These are phyloP conservation scores for Pelobates cultripes DNA, from an alignment of 2,797 vertebrate species.

Conservation along the genomic window DNA sequence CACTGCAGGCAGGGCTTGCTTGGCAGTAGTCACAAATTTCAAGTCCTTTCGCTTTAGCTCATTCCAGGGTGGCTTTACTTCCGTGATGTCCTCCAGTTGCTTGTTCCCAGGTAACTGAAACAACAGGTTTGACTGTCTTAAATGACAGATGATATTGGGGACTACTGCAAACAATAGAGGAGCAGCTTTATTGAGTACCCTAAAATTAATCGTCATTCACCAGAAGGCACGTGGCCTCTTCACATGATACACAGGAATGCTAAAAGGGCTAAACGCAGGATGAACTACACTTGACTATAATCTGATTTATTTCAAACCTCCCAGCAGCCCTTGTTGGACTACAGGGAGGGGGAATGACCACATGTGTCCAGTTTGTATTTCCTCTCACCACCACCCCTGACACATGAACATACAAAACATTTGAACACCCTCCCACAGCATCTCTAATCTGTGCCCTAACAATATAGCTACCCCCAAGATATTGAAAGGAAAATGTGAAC, in stretches of 20 bases:
- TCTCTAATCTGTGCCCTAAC: background rate
- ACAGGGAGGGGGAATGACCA: too few relatives aligned
- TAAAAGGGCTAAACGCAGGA: background rate
- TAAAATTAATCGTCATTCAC: background rate
- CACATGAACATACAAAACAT: background rate
- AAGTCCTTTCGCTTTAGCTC: too few relatives aligned
- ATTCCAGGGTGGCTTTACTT: too few relatives aligned
- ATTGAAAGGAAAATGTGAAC: background rate
- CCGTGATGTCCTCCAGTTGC: too few relatives aligned
- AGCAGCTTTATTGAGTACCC: background rate
- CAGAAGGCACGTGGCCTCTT: background rate
- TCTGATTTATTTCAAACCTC: background rate
- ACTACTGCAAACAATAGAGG: background rate
- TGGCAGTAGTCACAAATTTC: too few relatives aligned
- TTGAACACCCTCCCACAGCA: background rate
- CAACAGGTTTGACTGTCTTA: background rate
- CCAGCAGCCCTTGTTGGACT: background rate
- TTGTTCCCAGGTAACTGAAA: too few relatives aligned
- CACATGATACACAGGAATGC: background rate
- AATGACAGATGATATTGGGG: background rate
- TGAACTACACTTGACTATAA: background rate
- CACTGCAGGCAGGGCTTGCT: too few relatives aligned
- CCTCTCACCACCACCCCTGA: background rate
- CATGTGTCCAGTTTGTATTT: too few relatives aligned
- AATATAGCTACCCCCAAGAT: conserved; percentile 1